phyloP scores from a whole-genome alignment of 2,888 invertebrate species.

The Pseudococcus viburni region DNA sequence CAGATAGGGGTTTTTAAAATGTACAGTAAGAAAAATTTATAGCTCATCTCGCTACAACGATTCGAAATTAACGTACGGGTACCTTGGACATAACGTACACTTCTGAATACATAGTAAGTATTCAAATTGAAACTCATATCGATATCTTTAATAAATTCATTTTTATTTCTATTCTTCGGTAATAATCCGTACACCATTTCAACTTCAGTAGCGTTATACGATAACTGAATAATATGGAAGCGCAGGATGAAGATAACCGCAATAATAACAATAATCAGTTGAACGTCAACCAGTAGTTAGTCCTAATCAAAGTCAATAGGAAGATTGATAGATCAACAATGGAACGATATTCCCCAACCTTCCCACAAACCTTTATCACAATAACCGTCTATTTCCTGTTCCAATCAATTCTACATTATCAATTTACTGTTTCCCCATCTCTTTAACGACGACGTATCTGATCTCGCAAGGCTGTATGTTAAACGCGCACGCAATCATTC shows the following conservation, averaged over 20 bases:
- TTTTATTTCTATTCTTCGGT: too few relatives aligned
- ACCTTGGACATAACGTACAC: too few relatives aligned
- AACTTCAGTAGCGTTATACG: not conserved
- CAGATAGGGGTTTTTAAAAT: too few relatives aligned
- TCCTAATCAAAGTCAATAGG: slow-evolving; percentile 66
- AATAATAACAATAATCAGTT: slow-evolving; percentile 62
- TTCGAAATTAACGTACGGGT: too few relatives aligned
- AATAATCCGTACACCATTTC: too few relatives aligned
- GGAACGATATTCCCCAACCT: slow-evolving; percentile 65
- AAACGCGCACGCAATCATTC: slow-evolving; percentile 65
- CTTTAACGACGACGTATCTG: slow-evolving; percentile 65
- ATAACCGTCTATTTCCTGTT: slow-evolving; percentile 66
- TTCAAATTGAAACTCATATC: too few relatives aligned
- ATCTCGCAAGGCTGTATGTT: slow-evolving; percentile 63
- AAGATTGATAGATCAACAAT: slow-evolving; percentile 66
- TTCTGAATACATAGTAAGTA: too few relatives aligned
- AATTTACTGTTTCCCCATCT: slow-evolving; percentile 64
- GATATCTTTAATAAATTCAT: too few relatives aligned
- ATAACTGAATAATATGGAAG: slow-evolving; percentile 29
- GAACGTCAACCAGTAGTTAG: slow-evolving; percentile 65
- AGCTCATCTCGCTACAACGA: too few relatives aligned
- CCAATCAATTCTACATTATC: slow-evolving; percentile 66
- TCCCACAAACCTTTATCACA: slow-evolving; percentile 66
- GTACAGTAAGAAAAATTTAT: too few relatives aligned
- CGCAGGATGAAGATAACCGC: slow-evolving; percentile 54